Evolutionary conservation across 2,888 invertebrate genomes (phyloP).

Genomic region (Drosophila anomelani): DNA sequence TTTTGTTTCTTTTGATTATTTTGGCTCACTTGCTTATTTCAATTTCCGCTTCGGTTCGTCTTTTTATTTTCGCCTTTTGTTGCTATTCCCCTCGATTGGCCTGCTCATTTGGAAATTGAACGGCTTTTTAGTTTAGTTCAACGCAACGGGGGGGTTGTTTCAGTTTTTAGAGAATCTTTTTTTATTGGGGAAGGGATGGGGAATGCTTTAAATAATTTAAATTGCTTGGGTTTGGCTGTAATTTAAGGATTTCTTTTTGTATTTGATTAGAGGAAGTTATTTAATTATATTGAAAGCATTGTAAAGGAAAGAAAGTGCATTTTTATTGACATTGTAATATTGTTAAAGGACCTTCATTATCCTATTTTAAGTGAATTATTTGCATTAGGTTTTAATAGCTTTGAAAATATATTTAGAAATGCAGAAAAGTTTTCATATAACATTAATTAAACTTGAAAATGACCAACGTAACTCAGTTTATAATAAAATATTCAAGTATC

Average conservation of each 20-base stretch:
- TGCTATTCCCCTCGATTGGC: constrained; percentile 57
- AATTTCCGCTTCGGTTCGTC: constrained; percentile 61
- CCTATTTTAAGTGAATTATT: too few species aligned
- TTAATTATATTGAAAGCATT: background rate
- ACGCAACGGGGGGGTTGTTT: constrained; percentile 6
- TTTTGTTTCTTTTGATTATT: constrained; percentile 70
- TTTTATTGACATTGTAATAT: too few species aligned
- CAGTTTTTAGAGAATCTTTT: constrained; percentile 5
- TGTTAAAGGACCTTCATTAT: background rate
- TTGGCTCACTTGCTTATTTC: constrained; percentile 74
- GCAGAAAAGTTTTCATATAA: too few species aligned
- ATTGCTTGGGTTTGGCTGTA: background rate
- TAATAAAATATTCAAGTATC: too few species aligned
- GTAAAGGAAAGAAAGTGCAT: too few species aligned
- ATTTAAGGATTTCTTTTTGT: background rate
- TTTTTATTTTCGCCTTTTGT: constrained; percentile 32
- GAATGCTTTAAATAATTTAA: constrained; percentile 21
- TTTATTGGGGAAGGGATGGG: background rate
- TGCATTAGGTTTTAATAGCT: background rate
- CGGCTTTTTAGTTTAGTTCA: constrained; percentile 19
- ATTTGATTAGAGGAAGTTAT: background rate
- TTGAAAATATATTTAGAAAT: background rate
- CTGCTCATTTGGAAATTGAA: constrained; percentile 56
- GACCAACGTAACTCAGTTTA: too few species aligned
- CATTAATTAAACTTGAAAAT: too few species aligned